Evolutionary conservation across 2,797 vertebrate species (phyloP).

Genomic region (Danio jaintianensis): DNA sequence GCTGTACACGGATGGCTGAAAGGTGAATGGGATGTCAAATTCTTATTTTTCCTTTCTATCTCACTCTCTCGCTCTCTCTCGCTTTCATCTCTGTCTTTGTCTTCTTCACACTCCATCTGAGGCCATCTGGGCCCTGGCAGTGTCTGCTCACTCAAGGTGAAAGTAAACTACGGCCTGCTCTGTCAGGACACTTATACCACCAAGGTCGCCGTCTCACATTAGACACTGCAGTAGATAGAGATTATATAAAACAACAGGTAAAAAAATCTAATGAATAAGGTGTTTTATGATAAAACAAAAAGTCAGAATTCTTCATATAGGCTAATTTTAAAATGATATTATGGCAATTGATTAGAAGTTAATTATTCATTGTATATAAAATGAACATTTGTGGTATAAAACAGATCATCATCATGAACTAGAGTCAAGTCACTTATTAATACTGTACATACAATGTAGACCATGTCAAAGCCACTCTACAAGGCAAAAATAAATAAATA

Average conservation of each 20-base stretch:
- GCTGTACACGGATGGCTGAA: slow-evolving; percentile 48
- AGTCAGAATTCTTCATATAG: neutral
- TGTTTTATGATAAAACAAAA: slow-evolving; percentile 18
- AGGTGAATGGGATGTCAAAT: slow-evolving; percentile 58
- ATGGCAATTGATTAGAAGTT: no score
- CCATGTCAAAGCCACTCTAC: no score
- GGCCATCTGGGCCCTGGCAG: slow-evolving; percentile 63
- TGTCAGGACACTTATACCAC: slow-evolving; percentile 49
- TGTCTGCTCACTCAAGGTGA: slow-evolving; percentile 64
- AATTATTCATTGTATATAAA: no score
- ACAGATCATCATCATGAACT: no score
- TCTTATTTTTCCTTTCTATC: slow-evolving; percentile 27
- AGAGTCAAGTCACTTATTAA: no score
- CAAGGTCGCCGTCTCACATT: slow-evolving; percentile 36
- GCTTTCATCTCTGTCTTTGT: slow-evolving; percentile 47
- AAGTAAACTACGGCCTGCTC: slow-evolving; percentile 59
- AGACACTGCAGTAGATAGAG: neutral
- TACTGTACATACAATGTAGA: no score
- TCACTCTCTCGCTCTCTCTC: slow-evolving; percentile 21
- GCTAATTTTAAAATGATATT: slow-evolving; percentile 55
- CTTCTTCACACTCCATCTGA: slow-evolving; percentile 57
- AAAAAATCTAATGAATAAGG: neutral
- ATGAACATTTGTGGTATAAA: no score
- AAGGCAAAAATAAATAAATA: no score
- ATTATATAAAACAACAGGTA: neutral